Percentiles rank a stretch among this genome's conserved stretches.
Conservation (phyloP, 2,888 invertebrate genomes). For the Ophion ventricosus region DNA sequence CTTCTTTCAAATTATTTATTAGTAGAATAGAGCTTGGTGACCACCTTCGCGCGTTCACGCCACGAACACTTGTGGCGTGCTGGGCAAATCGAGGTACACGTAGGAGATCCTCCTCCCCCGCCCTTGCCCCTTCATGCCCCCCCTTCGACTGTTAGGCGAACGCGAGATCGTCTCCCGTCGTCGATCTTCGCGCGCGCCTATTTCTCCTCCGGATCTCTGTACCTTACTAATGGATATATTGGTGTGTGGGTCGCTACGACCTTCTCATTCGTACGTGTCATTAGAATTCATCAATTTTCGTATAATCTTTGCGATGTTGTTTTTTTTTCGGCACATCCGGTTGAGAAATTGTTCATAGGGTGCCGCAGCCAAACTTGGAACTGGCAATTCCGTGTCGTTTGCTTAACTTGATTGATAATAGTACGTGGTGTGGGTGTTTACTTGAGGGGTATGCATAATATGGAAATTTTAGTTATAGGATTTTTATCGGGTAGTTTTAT, state of each 20-base stretch:
- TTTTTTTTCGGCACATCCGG: background rate
- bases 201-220: slow-evolving; percentile 47
- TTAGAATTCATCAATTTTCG: slow-evolving; percentile 1
- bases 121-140: slow-evolving; percentile 3
- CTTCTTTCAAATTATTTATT: background rate
- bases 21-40: slow-evolving; percentile 58
- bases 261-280: slow-evolving; percentile 8
- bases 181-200: slow-evolving; percentile 61
- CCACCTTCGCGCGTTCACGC: slow-evolving; percentile 77
- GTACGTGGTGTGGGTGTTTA: no score
- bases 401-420: no score
- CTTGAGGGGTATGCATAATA: no score
- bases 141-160: slow-evolving; percentile 25
- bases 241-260: background rate
- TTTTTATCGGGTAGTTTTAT: no score
- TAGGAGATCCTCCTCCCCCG: slow-evolving; percentile 48
- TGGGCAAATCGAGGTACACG: slow-evolving; percentile 69
- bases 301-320: background rate
- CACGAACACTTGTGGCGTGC: slow-evolving; percentile 79
- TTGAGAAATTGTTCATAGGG: background rate
- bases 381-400: no score
- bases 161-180: slow-evolving; percentile 51
- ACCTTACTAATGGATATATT: slow-evolving; percentile 9
- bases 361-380: no score
- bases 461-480: no score